Evolutionary conservation across 2,888 invertebrate genomes (phyloP).

Genomic region (Ernsta delagoae): DNA sequence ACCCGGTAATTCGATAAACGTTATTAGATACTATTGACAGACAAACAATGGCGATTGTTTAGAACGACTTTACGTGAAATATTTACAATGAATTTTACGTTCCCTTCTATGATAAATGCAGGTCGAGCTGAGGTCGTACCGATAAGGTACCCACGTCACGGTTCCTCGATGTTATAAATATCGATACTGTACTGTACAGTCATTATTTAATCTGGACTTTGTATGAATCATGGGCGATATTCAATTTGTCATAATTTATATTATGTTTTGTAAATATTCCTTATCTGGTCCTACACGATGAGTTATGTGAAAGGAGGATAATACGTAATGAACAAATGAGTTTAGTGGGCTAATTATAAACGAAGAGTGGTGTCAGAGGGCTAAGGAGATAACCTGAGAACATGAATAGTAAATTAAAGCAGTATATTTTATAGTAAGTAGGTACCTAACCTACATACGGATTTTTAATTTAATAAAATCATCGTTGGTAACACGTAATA

Average conservation of each 20-base stretch:
- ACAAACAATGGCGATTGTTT: slow-evolving; percentile 68
- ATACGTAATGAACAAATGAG: slow-evolving; percentile 14
- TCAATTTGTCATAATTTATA: slow-evolving; percentile 37
- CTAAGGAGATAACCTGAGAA: too few relatives aligned
- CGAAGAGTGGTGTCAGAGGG: neutral
- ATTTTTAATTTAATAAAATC: too few relatives aligned
- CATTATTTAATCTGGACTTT: slow-evolving; percentile 37
- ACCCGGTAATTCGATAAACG: slow-evolving; percentile 67
- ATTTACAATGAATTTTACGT: slow-evolving; percentile 41
- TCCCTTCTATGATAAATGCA: slow-evolving; percentile 46
- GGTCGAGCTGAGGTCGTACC: slow-evolving; percentile 46
- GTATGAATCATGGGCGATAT: slow-evolving; percentile 35
- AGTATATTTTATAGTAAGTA: too few relatives aligned
- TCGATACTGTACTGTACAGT: slow-evolving; percentile 26
- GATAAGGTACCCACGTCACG: slow-evolving; percentile 45
- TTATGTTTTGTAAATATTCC: slow-evolving; percentile 30
- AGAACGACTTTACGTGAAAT: slow-evolving; percentile 34
- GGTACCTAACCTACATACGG: too few relatives aligned
- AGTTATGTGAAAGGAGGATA: slow-evolving; percentile 21
- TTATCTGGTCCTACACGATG: slow-evolving; percentile 17
- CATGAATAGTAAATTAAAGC: too few relatives aligned
- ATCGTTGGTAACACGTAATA: too few relatives aligned
- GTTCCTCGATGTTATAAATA: slow-evolving; percentile 31
- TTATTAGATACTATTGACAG: slow-evolving; percentile 76
- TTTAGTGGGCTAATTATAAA: slow-evolving; percentile 27